Base-by-base conservation (phyloP, 1,140 invertebrate species). In the Bombus terrestris region DNA sequence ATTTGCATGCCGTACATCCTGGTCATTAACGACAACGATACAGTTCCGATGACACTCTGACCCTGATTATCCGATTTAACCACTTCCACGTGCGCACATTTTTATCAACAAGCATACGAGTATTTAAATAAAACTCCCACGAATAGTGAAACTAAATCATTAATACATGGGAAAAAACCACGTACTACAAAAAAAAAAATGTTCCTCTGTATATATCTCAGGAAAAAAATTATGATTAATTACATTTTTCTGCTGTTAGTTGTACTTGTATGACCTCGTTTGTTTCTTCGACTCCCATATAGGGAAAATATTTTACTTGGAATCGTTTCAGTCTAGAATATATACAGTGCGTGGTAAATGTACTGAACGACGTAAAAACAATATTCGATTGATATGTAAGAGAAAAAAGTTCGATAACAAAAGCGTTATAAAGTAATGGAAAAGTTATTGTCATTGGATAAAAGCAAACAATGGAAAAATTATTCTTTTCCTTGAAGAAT, bases 11-110 rank as follows among this genome's bases (percentile, higher is more conserved):
- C 8, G 75, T 35, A 28, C 39, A 43, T 41, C n/a, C 78, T 47
- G 18, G 68, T n/a, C 82, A 35, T 57, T 72, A 73, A 69, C 66
- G 74, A 83, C 74, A 76, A 71, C 57, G 82, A 89, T 89, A 91
- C 76, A 68, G 39, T 79, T 81, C 76, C 73, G 87, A 91, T 91
- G 87, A 78, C 90, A 91, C 72, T 88, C 47, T 91, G 89, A 89
- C 90, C 88, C 87, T 88, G 88, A 91, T 91, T 91, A 73, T 37
- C 66, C 68, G 78, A 78, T 84, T 77, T 74, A 88, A 80, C 75
- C 41, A 32, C 73, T 47, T 47, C 68, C 35, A 62, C 62, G 62
- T 74, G 28, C 64, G 59, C 59, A n/a, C 59, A 4, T 28, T 10
- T 28, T 10, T 59, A 59, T 28, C 59, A 13, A n/a, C 1, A 62